Conservation (phyloP, 2,888 invertebrate genomes). For the Pristionchus japonicus region DNA sequence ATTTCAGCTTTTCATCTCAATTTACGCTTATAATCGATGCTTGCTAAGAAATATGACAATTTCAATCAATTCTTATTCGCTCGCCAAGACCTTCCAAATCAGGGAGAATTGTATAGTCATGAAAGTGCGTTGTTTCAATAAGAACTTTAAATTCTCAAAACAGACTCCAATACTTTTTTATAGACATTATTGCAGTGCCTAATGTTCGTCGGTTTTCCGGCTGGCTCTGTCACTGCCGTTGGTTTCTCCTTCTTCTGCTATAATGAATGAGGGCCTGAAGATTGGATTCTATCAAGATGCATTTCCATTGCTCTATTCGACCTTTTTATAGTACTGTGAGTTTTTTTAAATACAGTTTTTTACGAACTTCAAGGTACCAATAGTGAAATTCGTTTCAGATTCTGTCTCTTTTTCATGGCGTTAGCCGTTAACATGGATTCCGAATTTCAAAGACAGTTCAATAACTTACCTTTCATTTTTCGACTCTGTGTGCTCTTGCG, state of each 20-base stretch:
- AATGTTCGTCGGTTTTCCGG: background rate
- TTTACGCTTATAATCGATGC: background rate
- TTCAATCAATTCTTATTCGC: background rate
- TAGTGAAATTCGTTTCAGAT: background rate
- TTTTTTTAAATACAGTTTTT: background rate
- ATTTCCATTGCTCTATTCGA: background rate
- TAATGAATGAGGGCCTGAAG: background rate
- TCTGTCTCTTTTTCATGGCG: background rate
- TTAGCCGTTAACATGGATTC: background rate
- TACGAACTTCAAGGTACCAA: background rate
- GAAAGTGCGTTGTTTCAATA: background rate
- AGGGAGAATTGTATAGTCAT: background rate
- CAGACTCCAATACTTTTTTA: no score
- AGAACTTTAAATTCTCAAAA: background rate
- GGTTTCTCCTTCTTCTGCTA: background rate
- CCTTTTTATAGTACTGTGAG: background rate
- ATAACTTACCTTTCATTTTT: background rate
- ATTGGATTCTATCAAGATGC: background rate
- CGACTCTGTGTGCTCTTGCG: background rate
- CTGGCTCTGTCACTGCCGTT: background rate
- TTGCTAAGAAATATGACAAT: background rate
- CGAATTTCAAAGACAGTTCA: background rate
- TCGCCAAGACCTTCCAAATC: background rate
- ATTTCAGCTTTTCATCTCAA: background rate
- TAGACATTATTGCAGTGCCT: background rate